Evolutionary conservation across 2,113 vertebrate species (phyloP), one percentile per base, ranked within the genome.

Genomic region (Gulo gulo): DNA sequence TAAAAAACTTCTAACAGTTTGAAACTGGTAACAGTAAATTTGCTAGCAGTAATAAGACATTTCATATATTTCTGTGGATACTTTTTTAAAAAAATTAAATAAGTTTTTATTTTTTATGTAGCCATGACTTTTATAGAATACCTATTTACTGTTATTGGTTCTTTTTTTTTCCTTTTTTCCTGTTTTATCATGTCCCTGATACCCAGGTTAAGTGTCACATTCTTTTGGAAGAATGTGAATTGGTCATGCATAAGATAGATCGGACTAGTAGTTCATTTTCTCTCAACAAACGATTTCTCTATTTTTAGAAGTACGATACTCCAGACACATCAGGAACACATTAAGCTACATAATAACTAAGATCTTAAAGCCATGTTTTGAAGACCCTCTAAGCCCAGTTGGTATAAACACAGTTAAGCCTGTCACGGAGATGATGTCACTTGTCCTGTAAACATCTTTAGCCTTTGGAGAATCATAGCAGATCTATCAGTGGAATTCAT

Each of bases 351-450:
- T 96, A 59, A 84, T 94, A 86, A 90, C 88, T 39, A 73, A 84
- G 89, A 71, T 97, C 98, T 95, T 93, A 26, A 89, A 76, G 82
- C 83, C n/a, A 2, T 24, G 92, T 97, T 97, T 98, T 83, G 87
- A 97, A 97, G 97, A 91, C 84, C 90, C 97, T 98, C 84, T 94
- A 97, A 98, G 95, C 80, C n/a, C 84, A 36, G 1, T 24, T 0
- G 57, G 82, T 96, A 34, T 98, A 98, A 98, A 98, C 95, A 98
- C 65, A 36, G 76, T 57, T 78, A 82, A 94, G 89, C 78, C 79
- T 96, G 78, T 94, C 94, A 42, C 42, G 95, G 94, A 10, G 0
- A 81, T 96, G 98, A 97, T 98, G 95, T 91, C 96, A 94, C 97
- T 90, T 96, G 91, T 42, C 88, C 79, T 79, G 47, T 94, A 98